A percentile compares a stretch with the other conserved stretches of the same genome.
Conservation (phyloP, 2,113 vertebrate species). For the Merops nubicus region DNA sequence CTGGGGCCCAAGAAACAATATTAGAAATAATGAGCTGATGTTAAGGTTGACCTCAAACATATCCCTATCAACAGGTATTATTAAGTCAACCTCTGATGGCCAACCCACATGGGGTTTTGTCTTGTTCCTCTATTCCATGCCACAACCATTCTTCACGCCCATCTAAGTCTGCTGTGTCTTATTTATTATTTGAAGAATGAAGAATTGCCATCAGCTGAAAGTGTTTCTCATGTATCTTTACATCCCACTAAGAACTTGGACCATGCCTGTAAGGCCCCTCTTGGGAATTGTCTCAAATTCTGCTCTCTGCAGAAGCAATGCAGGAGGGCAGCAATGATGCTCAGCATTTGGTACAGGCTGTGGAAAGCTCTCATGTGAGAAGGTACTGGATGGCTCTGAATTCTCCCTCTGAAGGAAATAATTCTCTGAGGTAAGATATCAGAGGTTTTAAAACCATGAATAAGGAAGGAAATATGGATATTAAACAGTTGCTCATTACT, state of each 20-base stretch:
- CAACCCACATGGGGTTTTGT: not conserved
- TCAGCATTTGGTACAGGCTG: not conserved
- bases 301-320: not conserved
- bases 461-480: not conserved
- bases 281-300: not conserved
- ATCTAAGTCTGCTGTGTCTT: not conserved
- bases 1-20: not conserved
- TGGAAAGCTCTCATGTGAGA: not conserved
- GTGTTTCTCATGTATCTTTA: not conserved
- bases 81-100: not conserved
- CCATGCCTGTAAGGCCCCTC: not conserved
- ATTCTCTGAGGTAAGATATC: not conserved
- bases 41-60: not conserved
- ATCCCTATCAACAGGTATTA: fast-evolving
- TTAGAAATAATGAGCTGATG: not conserved
- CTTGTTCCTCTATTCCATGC: not conserved
- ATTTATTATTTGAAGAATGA: not conserved
- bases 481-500: not conserved
- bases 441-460: not conserved
- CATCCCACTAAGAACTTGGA: not conserved
- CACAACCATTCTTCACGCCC: not conserved
- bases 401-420: not conserved
- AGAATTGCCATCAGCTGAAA: not conserved
- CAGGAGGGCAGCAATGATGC: not conserved
- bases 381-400: not conserved